These are phyloP conservation scores for Hemiscyllium ocellatum DNA, from an alignment of 2,113 vertebrate genomes.

Conservation along the genomic window DNA sequence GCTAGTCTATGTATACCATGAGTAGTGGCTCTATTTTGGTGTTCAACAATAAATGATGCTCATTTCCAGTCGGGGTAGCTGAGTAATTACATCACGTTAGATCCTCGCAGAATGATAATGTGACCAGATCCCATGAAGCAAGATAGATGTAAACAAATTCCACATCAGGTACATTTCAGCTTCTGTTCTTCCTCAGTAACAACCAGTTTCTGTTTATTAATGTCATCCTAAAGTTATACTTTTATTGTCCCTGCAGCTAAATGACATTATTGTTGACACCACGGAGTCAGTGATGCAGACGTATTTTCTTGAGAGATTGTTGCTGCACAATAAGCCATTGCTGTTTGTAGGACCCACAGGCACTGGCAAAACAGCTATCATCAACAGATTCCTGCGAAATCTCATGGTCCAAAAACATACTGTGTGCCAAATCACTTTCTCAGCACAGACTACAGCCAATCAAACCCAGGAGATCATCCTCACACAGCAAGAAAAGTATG, in stretches of 20 bases:
- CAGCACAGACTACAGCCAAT: constrained; percentile 58
- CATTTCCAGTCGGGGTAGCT: too few species aligned
- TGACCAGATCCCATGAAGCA: too few species aligned
- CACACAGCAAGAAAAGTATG: constrained; percentile 62
- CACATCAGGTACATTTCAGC: not conserved
- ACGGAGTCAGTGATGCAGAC: constrained; percentile 61
- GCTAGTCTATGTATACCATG: too few species aligned
- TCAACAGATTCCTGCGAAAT: constrained; percentile 61
- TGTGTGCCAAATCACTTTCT: constrained; percentile 66
- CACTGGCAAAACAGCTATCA: constrained; percentile 57
- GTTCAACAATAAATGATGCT: too few species aligned
- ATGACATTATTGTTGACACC: constrained; percentile 60
- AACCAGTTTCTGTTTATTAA: not conserved
- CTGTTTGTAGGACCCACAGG: constrained; percentile 65
- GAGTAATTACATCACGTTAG: too few species aligned
- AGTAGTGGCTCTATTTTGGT: too few species aligned
- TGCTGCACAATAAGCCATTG: constrained; percentile 67
- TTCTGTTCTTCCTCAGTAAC: not conserved
- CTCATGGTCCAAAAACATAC: constrained; percentile 69
- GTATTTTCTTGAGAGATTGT: constrained; percentile 57
- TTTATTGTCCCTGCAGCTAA: constrained; percentile 58
- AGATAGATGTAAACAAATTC: not conserved
- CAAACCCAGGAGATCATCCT: constrained; percentile 59
- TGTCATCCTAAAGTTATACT: constrained; percentile 43
- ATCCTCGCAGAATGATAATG: too few species aligned